Percentiles rank a stretch among this genome's conserved stretches.
These are phyloP conservation scores for Drosophila buzzatii DNA, from an alignment of 2,888 invertebrate species.

Conservation along the genomic window DNA sequence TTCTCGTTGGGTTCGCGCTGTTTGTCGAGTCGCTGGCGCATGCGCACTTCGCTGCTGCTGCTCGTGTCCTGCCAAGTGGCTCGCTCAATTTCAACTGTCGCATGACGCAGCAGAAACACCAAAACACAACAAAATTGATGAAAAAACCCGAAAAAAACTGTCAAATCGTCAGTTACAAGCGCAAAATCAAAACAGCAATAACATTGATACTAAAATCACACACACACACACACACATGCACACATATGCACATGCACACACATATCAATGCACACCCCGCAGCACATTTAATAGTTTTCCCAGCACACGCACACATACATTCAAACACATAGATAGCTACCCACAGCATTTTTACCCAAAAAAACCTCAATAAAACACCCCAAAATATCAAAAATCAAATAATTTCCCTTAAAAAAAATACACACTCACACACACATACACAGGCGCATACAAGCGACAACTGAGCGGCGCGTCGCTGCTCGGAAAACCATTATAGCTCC, in stretches of 20 bases:
- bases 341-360: constrained; percentile 60
- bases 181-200: constrained; percentile 79
- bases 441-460: constrained; percentile 50
- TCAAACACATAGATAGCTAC: constrained; percentile 49
- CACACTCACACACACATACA: constrained; percentile 31
- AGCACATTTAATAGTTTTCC: constrained; percentile 72
- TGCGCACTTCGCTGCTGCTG: constrained; percentile 65
- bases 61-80: constrained; percentile 84
- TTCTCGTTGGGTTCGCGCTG: constrained; percentile 33
- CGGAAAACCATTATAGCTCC: constrained; percentile 83
- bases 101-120: constrained; percentile 81
- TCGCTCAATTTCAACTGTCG: constrained; percentile 82
- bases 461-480: constrained; percentile 65
- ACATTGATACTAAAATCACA: constrained; percentile 77
- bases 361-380: constrained; percentile 85
- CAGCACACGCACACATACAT: constrained; percentile 43
- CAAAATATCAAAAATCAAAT: constrained; percentile 85
- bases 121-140: constrained; percentile 50
- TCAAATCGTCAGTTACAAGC: constrained; percentile 68
- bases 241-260: constrained; percentile 21
- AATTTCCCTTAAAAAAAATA: constrained; percentile 84
- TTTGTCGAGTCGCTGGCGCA: constrained; percentile 57
- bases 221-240: constrained; percentile 40
- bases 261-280: constrained; percentile 59
- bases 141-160: constrained; percentile 54